These are phyloP conservation scores for Smithornis capensis DNA, from an alignment of 2,113 vertebrate species.

Conservation along the genomic window DNA sequence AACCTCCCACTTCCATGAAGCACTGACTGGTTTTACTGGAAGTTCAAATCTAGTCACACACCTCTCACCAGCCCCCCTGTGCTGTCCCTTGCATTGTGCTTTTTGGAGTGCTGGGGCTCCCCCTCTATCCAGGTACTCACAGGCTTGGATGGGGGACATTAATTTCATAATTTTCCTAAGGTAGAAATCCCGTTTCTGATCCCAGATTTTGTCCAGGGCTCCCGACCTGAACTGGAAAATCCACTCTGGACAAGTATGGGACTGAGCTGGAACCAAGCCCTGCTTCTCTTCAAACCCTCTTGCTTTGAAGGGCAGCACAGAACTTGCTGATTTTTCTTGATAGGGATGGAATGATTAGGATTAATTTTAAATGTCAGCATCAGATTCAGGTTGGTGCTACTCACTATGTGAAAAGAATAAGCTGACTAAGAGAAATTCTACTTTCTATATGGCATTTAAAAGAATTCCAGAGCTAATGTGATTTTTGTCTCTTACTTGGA, in stretches of 20 bases:
- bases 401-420: not conserved
- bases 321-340: not conserved
- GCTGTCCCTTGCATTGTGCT: not conserved
- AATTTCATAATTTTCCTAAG: not conserved
- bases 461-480: not conserved
- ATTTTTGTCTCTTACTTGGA: not conserved
- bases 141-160: not conserved
- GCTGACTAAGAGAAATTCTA: not conserved
- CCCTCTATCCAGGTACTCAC: rapidly evolving
- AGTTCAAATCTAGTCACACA: not conserved
- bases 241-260: not conserved
- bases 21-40: not conserved
- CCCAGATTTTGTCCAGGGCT: not conserved
- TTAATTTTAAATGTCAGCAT: not conserved
- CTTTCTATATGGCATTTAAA: slow-evolving; percentile 8
- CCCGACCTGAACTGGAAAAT: not conserved
- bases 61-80: not conserved
- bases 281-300: not conserved
- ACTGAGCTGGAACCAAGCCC: not conserved
- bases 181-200: not conserved
- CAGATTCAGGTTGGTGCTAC: not conserved
- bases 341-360: not conserved
- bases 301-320: not conserved
- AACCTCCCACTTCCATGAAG: not conserved
- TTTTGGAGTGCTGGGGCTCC: not conserved